Conservation (phyloP, 1,140 invertebrate genomes). For the Drosophila azteca region DNA sequence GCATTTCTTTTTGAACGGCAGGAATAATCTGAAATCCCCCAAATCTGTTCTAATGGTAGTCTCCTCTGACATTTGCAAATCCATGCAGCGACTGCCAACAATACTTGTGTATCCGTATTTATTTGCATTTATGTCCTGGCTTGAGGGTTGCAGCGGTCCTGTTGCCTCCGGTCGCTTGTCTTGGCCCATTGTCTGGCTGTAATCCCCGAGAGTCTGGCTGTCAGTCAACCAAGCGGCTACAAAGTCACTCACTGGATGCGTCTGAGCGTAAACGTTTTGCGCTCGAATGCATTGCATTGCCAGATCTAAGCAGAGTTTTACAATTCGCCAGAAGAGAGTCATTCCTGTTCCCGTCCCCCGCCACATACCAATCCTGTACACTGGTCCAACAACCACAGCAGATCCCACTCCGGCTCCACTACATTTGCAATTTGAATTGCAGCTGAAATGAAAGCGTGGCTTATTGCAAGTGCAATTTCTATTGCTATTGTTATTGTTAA, state of each 20-base stretch:
- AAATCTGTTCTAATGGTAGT: constrained; percentile 16
- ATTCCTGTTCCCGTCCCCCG: neutral
- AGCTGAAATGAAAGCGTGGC: constrained; percentile 48
- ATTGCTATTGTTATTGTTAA: constrained; percentile 77
- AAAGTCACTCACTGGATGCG: constrained; percentile 70
- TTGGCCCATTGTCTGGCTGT: constrained; percentile 59
- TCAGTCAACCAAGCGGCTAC: constrained; percentile 41
- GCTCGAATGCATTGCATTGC: constrained; percentile 60
- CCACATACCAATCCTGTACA: too few species aligned
- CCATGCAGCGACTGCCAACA: constrained; percentile 38
- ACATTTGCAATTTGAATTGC: constrained; percentile 25
- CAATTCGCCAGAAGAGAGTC: constrained; percentile 28
- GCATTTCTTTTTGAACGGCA: neutral
- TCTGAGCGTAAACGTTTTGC: constrained; percentile 69
- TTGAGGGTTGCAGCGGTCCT: constrained; percentile 16
- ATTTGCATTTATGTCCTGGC: constrained; percentile 64
- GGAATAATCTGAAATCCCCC: constrained; percentile 17
- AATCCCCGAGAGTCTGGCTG: constrained; percentile 33
- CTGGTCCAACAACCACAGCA: too few species aligned
- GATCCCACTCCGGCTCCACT: constrained; percentile 10
- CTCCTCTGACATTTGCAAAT: constrained; percentile 47
- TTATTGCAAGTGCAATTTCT: constrained; percentile 31
- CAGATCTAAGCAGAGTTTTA: constrained; percentile 55
- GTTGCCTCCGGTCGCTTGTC: neutral
- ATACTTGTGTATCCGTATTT: constrained; percentile 51